These are phyloP conservation scores for Steatornis caripensis DNA, from an alignment of 2,113 vertebrate genomes.

Conservation along the genomic window DNA sequence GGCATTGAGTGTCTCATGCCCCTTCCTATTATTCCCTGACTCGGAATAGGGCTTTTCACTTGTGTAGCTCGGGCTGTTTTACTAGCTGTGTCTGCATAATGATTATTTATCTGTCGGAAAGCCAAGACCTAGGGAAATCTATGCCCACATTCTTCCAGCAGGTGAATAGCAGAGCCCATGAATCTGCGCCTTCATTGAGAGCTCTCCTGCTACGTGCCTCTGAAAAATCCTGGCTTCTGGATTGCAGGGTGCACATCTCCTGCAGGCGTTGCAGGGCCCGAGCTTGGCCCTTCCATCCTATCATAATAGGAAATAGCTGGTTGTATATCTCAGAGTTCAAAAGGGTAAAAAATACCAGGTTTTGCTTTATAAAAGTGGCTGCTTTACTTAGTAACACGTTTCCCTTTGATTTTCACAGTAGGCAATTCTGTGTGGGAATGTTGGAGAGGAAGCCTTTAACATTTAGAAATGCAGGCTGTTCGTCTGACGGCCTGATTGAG, in stretches of 20 bases:
- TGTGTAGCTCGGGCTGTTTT: not conserved
- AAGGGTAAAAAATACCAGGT: constrained; percentile 71
- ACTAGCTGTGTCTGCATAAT: not conserved
- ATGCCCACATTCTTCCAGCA: constrained; percentile 17
- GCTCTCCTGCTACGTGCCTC: not conserved
- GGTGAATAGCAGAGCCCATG: constrained; percentile 5
- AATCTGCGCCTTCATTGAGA: not conserved
- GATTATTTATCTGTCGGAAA: constrained; percentile 3
- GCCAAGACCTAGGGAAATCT: not conserved
- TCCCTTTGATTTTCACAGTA: constrained; percentile 85
- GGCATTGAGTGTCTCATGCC: not conserved
- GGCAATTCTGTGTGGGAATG: constrained; percentile 77
- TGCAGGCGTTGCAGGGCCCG: not conserved
- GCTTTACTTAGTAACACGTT: constrained; percentile 76
- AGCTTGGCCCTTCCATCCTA: constrained; percentile 38
- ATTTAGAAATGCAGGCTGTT: constrained; percentile 72
- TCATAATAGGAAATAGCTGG: constrained; percentile 73
- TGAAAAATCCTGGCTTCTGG: not conserved
- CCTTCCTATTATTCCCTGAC: not conserved
- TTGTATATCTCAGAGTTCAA: constrained; percentile 74
- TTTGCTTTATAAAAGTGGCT: constrained; percentile 71
- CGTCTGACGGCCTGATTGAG: constrained; percentile 67
- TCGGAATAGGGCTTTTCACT: not conserved
- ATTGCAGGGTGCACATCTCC: not conserved
- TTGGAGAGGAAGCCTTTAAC: constrained; percentile 77